These are phyloP conservation scores for Drosophila histrio DNA, from an alignment of 2,888 invertebrate species.

Conservation along the genomic window DNA sequence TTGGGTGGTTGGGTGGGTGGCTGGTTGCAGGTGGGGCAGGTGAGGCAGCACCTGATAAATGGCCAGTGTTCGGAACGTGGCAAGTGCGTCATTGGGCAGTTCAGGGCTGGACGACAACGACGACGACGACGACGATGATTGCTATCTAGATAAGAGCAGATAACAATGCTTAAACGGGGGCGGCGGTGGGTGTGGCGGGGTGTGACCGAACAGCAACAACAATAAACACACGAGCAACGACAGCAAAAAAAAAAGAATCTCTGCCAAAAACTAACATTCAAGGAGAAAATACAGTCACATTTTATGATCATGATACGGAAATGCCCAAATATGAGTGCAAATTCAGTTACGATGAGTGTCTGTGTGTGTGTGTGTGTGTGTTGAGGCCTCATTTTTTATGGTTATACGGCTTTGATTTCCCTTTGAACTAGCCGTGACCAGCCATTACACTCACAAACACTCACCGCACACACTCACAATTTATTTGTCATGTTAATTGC, in stretches of 20 bases:
- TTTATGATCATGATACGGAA: constrained; percentile 64
- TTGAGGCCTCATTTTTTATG: constrained; percentile 51
- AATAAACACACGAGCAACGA: neutral
- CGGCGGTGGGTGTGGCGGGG: neutral
- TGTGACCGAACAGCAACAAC: constrained; percentile 2
- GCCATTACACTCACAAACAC: constrained; percentile 18
- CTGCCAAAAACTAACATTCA: constrained; percentile 49
- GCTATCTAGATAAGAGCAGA: constrained; percentile 66
- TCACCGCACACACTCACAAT: constrained; percentile 11
- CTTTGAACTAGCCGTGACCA: constrained; percentile 69
- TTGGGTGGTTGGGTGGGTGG: neutral
- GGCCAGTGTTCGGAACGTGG: constrained; percentile 51
- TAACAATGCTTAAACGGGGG: constrained; percentile 45
- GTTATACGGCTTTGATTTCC: constrained; percentile 71
- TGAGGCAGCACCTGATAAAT: constrained; percentile 38
- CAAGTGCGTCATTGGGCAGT: constrained; percentile 73
- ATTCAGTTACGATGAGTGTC: constrained; percentile 6
- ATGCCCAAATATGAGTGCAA: constrained; percentile 39
- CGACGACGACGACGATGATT: constrained; percentile 1
- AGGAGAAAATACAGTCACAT: constrained; percentile 40
- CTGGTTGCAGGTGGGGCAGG: constrained; percentile 8
- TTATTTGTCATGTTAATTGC: constrained; percentile 53
- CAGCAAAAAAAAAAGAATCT: constrained; percentile 54
- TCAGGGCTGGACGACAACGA: constrained; percentile 51
- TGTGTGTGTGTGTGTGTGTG: constrained; percentile 10